phyloP scores from a whole-genome alignment of 2,113 vertebrate species.

The Phoenicopterus ruber region DNA sequence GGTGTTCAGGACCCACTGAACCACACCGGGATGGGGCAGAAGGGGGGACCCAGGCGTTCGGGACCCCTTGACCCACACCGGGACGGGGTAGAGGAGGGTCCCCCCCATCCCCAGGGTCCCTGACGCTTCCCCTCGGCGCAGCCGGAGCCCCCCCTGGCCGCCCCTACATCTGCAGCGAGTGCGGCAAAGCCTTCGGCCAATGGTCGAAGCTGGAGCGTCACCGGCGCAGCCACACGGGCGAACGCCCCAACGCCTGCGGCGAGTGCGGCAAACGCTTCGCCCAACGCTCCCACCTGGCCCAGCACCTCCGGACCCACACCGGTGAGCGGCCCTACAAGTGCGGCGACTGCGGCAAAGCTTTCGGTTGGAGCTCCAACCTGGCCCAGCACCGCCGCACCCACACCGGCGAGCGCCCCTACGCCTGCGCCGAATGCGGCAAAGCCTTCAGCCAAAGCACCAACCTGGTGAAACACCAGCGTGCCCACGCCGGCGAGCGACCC shows the following conservation, averaged over 20 bases:
- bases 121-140: neutral
- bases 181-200: neutral
- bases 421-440: neutral
- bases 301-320: neutral
- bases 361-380: neutral
- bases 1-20: neutral
- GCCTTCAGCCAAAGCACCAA: neutral
- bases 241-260: neutral
- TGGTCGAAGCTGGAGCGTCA: neutral
- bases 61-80: neutral
- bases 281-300: neutral
- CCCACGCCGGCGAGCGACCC: neutral
- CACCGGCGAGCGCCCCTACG: neutral
- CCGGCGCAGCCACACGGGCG: neutral
- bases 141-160: neutral
- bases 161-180: neutral
- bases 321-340: neutral
- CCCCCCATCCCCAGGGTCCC: neutral
- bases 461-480: neutral
- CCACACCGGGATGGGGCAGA: too few species aligned
- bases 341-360: neutral
- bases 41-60: fast-evolving
- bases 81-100: neutral
- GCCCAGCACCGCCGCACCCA: neutral
- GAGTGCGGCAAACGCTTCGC: neutral